phyloP scores from a whole-genome alignment of 2,888 invertebrate genomes.

The Noctua comes region DNA sequence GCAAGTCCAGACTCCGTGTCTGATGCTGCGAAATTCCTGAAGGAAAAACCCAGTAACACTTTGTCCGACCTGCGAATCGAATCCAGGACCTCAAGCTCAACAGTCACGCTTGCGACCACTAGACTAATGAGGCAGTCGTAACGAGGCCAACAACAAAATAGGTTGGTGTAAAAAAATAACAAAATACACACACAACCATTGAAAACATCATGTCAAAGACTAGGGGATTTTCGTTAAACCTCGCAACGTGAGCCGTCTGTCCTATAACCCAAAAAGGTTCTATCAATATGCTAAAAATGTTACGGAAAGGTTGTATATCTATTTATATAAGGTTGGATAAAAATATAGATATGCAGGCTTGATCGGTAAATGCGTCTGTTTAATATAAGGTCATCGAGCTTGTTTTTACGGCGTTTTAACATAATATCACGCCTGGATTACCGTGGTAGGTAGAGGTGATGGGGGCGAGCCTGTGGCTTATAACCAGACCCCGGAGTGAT shows the following conservation, averaged over 20 bases:
- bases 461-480: not conserved
- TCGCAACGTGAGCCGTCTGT: slow-evolving; percentile 25
- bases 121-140: not conserved
- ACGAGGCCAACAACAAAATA: not conserved
- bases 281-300: slow-evolving; percentile 33
- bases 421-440: not conserved
- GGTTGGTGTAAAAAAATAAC: not conserved
- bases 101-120: not conserved
- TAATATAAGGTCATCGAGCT: not conserved
- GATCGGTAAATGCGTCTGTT: not conserved
- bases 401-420: not conserved
- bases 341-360: not conserved
- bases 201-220: not conserved
- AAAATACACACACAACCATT: not conserved
- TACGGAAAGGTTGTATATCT: slow-evolving; percentile 2
- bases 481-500: not conserved
- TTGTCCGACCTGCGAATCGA: not conserved
- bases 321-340: not conserved
- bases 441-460: not conserved
- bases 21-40: not conserved
- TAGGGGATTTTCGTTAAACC: slow-evolving; percentile 26
- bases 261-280: slow-evolving; percentile 25
- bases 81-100: not conserved
- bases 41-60: too few relatives aligned
- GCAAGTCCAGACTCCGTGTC: not conserved